Evolutionary conservation across 2,888 invertebrate species (phyloP).

Genomic region (Entomobrya proxima): DNA sequence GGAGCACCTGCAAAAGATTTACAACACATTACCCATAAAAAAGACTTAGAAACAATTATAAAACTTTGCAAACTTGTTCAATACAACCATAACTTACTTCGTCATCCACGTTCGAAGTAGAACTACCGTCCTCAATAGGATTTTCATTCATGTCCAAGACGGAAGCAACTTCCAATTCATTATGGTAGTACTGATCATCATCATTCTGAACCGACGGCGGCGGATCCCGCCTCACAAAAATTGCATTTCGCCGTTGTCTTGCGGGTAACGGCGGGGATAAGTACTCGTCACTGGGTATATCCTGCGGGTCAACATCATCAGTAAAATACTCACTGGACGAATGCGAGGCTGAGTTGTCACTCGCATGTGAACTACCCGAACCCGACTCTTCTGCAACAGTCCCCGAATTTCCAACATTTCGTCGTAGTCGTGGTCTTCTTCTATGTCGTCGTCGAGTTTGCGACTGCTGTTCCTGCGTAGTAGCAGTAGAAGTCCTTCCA

Average conservation of each 20-base stretch:
- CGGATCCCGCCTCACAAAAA: conserved; percentile 38
- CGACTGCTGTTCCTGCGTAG: not conserved
- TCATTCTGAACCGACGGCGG: conserved; percentile 11
- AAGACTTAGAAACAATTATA: not conserved
- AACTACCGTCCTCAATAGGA: conserved; percentile 72
- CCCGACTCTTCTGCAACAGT: not conserved
- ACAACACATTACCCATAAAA: not conserved
- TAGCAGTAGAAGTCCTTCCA: no score
- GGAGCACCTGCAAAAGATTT: not conserved
- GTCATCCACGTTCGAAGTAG: conserved; percentile 64
- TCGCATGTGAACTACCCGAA: not conserved
- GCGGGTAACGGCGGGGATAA: conserved; percentile 24
- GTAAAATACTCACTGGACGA: conserved; percentile 32
- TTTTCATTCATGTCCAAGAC: conserved; percentile 65
- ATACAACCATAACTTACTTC: conserved; percentile 15
- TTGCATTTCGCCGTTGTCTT: conserved; percentile 35
- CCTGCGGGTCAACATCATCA: conserved; percentile 42
- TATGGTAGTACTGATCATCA: conserved; percentile 32
- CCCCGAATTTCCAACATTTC: not conserved
- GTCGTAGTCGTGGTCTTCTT: not conserved
- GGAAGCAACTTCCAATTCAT: conserved; percentile 70
- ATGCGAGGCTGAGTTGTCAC: not conserved
- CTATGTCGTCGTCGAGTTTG: not conserved
- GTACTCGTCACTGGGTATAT: conserved; percentile 43
- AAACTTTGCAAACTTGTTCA: not conserved